Conservation (phyloP, 2,888 invertebrate genomes). For the Carterocephalus palaemon region DNA sequence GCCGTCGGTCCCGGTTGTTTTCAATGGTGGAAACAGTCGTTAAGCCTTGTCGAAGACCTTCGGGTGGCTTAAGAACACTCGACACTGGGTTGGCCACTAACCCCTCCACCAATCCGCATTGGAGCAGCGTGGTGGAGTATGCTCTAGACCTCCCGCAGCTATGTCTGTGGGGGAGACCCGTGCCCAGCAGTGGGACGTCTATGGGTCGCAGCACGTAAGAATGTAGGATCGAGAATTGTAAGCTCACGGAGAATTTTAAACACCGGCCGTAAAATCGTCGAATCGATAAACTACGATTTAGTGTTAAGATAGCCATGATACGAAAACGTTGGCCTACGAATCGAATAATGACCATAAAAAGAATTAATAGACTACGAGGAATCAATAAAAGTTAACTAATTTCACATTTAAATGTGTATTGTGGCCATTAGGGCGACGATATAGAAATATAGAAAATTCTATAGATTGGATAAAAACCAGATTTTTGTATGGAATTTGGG, state of each 20-base stretch:
- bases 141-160: too few species aligned
- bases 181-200: too few species aligned
- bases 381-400: slow-evolving; percentile 44
- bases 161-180: too few species aligned
- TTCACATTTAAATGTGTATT: slow-evolving; percentile 49
- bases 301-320: slow-evolving; percentile 7
- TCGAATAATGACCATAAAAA: slow-evolving; percentile 42
- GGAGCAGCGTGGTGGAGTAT: too few species aligned
- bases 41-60: too few species aligned
- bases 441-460: slow-evolving; percentile 15
- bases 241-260: not conserved
- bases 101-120: too few species aligned
- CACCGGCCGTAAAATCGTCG: slow-evolving; percentile 5
- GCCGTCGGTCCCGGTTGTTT: too few species aligned
- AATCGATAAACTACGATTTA: slow-evolving; percentile 14
- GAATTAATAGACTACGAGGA: slow-evolving; percentile 48
- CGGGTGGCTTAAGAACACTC: too few species aligned
- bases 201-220: too few species aligned
- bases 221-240: not conserved
- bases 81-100: too few species aligned
- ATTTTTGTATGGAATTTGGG: slow-evolving; percentile 23
- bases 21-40: too few species aligned
- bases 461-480: slow-evolving; percentile 17
- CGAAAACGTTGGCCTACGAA: slow-evolving; percentile 6
- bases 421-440: slow-evolving; percentile 38